Evolutionary conservation across 2,888 invertebrate genomes (phyloP).

Genomic region (Actias luna): DNA sequence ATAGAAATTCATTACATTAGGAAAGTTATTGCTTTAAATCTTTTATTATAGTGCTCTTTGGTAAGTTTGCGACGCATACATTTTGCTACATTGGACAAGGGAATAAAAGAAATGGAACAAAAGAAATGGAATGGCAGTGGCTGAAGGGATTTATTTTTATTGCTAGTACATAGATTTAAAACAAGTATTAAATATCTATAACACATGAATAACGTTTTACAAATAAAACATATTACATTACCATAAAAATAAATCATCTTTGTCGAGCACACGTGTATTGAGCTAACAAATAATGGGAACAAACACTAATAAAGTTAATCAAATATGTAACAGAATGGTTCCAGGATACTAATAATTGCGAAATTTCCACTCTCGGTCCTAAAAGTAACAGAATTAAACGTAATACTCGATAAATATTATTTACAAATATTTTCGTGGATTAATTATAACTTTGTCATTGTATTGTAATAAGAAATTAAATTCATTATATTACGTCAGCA

Average conservation of each 20-base stretch:
- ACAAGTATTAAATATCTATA: background rate
- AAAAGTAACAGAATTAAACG: background rate
- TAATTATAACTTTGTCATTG: constrained; percentile 29
- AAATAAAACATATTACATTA: background rate
- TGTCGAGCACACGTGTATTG: background rate
- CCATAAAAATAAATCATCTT: background rate
- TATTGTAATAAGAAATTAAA: constrained; percentile 31
- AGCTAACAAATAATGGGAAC: background rate
- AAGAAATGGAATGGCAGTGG: too few species aligned
- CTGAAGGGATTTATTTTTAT: background rate
- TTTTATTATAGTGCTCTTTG: background rate
- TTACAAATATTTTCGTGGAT: constrained; percentile 29
- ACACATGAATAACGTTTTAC: background rate
- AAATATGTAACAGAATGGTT: constrained; percentile 6
- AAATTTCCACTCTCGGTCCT: constrained; percentile 8
- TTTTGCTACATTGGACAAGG: too few species aligned
- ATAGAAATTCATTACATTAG: background rate
- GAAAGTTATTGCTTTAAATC: background rate
- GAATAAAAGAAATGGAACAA: too few species aligned
- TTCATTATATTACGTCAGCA: too few species aligned
- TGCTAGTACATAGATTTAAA: background rate
- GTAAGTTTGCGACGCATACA: background rate
- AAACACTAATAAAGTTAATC: constrained; percentile 11
- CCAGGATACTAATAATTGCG: constrained; percentile 11
- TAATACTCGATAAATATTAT: constrained; percentile 24